A percentile compares a stretch with the other conserved stretches of the same genome.
phyloP scores from a whole-genome alignment of 2,113 vertebrate genomes.

The Rhodinocichla rosea region DNA sequence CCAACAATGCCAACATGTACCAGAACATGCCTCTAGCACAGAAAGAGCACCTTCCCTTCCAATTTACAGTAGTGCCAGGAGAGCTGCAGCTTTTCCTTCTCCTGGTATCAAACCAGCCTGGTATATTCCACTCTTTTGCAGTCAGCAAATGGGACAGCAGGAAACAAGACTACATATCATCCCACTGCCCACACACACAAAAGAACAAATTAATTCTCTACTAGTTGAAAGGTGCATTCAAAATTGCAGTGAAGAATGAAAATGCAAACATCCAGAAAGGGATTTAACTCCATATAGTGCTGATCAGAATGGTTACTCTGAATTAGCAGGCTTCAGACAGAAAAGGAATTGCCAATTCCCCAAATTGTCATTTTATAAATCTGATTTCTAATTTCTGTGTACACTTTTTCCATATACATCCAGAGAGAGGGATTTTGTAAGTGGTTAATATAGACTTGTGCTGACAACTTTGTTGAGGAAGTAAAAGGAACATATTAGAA shows the following conservation, averaged over 20 bases:
- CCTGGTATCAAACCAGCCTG: background rate
- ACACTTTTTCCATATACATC: background rate
- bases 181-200: background rate
- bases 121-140: background rate
- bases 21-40: background rate
- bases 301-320: background rate
- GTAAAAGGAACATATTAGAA: background rate
- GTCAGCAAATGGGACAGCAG: background rate
- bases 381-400: background rate
- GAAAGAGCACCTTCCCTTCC: background rate
- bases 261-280: background rate
- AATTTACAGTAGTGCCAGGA: background rate
- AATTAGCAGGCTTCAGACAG: background rate
- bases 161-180: background rate
- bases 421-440: background rate
- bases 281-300: background rate
- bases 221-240: background rate
- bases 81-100: background rate
- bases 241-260: background rate
- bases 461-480: background rate
- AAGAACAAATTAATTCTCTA: background rate
- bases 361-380: background rate
- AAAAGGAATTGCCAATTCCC: background rate
- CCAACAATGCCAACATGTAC: fast-evolving
- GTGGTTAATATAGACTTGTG: background rate